Evolutionary conservation across 2,113 vertebrate genomes (phyloP).

Genomic region (Xiphophorus maculatus): DNA sequence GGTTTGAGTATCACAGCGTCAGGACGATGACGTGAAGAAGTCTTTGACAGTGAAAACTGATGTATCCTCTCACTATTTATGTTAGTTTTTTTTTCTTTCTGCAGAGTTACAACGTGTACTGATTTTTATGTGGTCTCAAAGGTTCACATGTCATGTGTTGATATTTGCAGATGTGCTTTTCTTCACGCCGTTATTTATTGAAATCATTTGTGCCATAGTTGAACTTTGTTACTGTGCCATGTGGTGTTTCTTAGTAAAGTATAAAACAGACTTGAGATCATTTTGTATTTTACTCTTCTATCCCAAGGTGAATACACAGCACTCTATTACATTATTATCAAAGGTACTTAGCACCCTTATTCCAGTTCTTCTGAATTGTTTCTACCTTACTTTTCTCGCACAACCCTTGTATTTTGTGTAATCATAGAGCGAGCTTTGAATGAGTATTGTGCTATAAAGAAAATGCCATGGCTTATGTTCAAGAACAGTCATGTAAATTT

Average conservation of each 20-base stretch:
- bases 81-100: not conserved
- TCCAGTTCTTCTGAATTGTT: not conserved
- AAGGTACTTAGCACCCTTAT: not conserved
- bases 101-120: constrained; percentile 11
- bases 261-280: not conserved
- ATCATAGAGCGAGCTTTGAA: not conserved
- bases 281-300: not conserved
- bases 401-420: too few species aligned
- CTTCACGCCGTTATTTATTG: constrained; percentile 44
- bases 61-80: constrained; percentile 19
- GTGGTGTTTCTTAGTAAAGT: constrained; percentile 10
- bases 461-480: not conserved
- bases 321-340: not conserved
- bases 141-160: constrained; percentile 5
- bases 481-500: not conserved
- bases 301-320: not conserved
- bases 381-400: not conserved
- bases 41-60: constrained; percentile 7
- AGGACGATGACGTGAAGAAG: constrained; percentile 10
- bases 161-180: constrained; percentile 26
- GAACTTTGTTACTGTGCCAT: constrained; percentile 16
- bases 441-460: not conserved
- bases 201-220: constrained; percentile 43
- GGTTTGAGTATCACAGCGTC: constrained; percentile 24
- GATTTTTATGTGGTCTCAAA: constrained; percentile 7